Base-by-base conservation (phyloP, 2,113 vertebrate species). In the Synchiropus splendidus region DNA sequence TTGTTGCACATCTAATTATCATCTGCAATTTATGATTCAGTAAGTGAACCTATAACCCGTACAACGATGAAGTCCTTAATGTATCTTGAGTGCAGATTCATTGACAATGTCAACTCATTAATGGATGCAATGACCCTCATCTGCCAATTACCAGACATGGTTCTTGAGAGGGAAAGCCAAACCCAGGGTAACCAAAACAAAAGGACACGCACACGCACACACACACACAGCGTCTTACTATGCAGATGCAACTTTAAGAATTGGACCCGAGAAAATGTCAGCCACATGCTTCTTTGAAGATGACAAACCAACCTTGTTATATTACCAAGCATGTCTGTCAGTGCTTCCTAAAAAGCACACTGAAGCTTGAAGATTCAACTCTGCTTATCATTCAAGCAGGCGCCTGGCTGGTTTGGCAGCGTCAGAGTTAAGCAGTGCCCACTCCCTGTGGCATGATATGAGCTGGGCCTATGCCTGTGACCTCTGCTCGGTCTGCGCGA, bases 381-480 rank as follows among this genome's bases (percentile, higher is more conserved):
- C 68, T 61, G 61, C 48, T 73, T 75, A 75, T 77, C 66, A 31
- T 51, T 48, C 18, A 55, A 66, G 53, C 55, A 67, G 72, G 69
- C 72, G 55, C 51, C 53, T 51, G 38, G 58, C 62, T 67, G 50
- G 64, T 32, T 41, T 80, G 75, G 75, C 68, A 61, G 58, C 13
- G 64, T 10, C 18, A 74, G 72, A 65, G 78, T 80, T 76, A 78
- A 78, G 48, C 4, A 8, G 27, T 64, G 74, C 77, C 77, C 31
- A 51, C 63, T 77, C 71, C 58, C 69, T 57, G 69, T 77, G 74
- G 74, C 74, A 71, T 67, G 66, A 77, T 75, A 75, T 60, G 63
- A 75, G 72, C 72, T 74, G 75, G 78, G 63, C 52, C 37, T 68
- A 45, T 72, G 78, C 78, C 75, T 64, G 61, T 53, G 68, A 65